Conservation (phyloP, 2,113 vertebrate genomes). For the Regulus satrapa region DNA sequence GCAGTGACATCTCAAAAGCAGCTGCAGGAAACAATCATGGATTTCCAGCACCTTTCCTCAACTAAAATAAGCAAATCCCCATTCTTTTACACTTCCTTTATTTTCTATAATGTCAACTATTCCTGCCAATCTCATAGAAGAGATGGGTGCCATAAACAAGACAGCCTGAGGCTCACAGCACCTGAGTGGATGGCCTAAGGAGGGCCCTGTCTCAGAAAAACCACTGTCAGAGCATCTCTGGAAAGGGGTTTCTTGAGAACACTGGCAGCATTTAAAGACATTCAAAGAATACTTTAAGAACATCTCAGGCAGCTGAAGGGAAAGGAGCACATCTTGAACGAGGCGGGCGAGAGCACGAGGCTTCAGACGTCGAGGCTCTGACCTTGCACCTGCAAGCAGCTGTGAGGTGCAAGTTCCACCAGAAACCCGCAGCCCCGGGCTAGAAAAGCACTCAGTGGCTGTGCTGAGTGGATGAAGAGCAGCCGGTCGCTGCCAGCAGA, state of each 20-base stretch:
- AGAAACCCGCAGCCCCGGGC: accelerated
- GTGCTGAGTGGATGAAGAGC: neutral
- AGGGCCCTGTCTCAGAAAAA: neutral
- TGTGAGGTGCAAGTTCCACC: neutral
- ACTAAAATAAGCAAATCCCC: neutral
- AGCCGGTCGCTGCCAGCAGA: accelerated
- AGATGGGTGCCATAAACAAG: neutral
- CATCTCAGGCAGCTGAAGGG: neutral
- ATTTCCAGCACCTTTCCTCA: neutral
- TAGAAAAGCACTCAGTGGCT: accelerated
- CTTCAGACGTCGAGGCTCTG: neutral
- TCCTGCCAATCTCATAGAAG: no score
- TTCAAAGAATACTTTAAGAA: no score
- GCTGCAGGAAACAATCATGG: neutral
- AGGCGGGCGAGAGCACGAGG: neutral
- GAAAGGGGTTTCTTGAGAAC: neutral
- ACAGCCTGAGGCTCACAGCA: neutral
- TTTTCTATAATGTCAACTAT: neutral
- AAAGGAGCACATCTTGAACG: neutral
- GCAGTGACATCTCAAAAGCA: neutral
- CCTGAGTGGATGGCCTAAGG: neutral
- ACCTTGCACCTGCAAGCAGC: neutral
- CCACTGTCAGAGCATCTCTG: neutral
- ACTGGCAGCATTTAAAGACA: neutral
- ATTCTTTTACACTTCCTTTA: neutral